These are phyloP conservation scores for Rhinoptilus africanus DNA, from an alignment of 2,113 vertebrate genomes.

Conservation along the genomic window DNA sequence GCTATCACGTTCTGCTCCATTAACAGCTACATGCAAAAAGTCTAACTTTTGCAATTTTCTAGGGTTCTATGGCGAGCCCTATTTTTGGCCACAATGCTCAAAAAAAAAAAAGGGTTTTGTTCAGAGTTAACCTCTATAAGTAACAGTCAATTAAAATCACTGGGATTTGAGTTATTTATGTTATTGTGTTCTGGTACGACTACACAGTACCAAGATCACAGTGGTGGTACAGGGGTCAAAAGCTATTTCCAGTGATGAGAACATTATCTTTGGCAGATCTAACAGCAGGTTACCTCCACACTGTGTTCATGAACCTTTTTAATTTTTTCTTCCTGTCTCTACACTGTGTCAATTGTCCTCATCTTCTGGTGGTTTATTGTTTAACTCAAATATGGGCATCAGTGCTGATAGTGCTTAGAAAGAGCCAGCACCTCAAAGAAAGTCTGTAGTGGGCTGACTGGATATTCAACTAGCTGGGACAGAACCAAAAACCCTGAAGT, in stretches of 20 bases:
- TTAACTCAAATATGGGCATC: neutral
- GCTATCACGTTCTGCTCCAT: neutral
- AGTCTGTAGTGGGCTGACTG: neutral
- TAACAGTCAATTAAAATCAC: neutral
- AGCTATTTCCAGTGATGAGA: neutral
- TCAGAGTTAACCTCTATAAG: neutral
- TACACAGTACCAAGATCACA: neutral
- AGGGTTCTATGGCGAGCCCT: neutral
- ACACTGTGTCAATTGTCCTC: neutral
- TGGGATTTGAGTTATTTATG: neutral
- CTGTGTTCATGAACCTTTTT: neutral
- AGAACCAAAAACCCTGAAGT: neutral
- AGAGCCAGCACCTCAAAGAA: neutral
- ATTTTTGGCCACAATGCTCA: neutral
- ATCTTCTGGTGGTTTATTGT: neutral
- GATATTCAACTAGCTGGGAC: neutral
- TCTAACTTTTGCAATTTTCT: neutral
- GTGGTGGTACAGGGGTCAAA: neutral
- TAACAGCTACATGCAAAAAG: neutral
- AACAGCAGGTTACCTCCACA: neutral
- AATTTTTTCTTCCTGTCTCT: neutral
- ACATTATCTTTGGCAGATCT: neutral
- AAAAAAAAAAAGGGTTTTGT: neutral
- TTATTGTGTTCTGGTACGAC: neutral
- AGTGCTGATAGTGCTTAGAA: neutral